These are phyloP conservation scores for Euspilapteryx auroguttella DNA, from an alignment of 2,888 invertebrate genomes.

Conservation along the genomic window DNA sequence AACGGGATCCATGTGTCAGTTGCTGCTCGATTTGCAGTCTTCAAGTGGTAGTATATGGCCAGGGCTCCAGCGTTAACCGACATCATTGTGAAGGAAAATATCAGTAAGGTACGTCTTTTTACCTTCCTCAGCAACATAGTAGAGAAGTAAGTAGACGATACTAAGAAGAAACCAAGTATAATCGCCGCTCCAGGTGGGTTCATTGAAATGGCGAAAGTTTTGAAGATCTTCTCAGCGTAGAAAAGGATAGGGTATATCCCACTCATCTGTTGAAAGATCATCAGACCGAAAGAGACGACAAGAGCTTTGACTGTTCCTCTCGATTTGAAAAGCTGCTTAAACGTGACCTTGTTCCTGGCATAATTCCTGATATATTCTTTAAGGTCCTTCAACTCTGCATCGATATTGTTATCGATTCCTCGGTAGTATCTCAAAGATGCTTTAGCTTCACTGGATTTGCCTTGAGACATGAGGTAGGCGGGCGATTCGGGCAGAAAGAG, in stretches of 20 bases:
- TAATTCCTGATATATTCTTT: constrained; percentile 45
- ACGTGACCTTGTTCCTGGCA: constrained; percentile 36
- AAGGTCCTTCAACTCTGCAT: constrained; percentile 53
- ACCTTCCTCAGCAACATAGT: constrained; percentile 61
- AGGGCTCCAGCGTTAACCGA: constrained; percentile 48
- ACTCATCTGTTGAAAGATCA: constrained; percentile 67
- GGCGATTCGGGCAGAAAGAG: constrained; percentile 76
- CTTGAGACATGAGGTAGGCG: constrained; percentile 59
- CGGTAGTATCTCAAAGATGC: constrained; percentile 64
- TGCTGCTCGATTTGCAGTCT: constrained; percentile 16
- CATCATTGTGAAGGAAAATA: constrained; percentile 64
- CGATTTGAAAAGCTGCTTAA: constrained; percentile 39
- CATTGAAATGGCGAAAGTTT: constrained; percentile 35
- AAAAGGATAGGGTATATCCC: constrained; percentile 66
- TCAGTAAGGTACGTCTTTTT: constrained; percentile 64
- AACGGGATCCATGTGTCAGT: constrained; percentile 57
- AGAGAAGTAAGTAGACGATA: constrained; percentile 59
- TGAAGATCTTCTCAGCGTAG: constrained; percentile 59
- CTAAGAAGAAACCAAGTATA: constrained; percentile 63
- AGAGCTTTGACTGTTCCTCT: constrained; percentile 44
- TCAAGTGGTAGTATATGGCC: constrained; percentile 47
- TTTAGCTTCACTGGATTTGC: constrained; percentile 59
- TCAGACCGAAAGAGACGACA: constrained; percentile 58
- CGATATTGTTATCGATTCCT: constrained; percentile 60
- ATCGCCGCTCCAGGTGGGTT: constrained; percentile 48